A percentile compares a stretch with the other conserved stretches of the same genome.
Evolutionary conservation across 2,797 vertebrate genomes (phyloP).

Genomic region (Varecia variegata): DNA sequence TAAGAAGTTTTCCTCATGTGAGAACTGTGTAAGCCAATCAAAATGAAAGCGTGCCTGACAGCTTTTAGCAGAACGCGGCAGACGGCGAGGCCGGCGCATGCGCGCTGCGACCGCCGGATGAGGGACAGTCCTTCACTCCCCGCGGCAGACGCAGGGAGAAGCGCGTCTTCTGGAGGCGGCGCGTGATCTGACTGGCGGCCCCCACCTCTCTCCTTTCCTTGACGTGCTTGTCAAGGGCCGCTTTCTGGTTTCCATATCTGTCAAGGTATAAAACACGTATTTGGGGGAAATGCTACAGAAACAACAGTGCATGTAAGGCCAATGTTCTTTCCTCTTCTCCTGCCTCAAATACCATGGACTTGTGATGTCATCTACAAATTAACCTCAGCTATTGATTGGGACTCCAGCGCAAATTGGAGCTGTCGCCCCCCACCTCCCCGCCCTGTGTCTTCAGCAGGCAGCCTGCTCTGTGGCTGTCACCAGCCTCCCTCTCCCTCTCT

Average conservation of each 20-base stretch:
- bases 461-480: not conserved
- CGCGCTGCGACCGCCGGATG: not conserved
- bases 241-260: not conserved
- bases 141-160: not conserved
- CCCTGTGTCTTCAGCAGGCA: not conserved
- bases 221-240: not conserved
- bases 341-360: not conserved
- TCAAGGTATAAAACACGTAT: not conserved
- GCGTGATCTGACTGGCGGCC: not conserved
- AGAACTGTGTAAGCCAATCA: not conserved
- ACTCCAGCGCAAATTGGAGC: not conserved
- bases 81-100: not conserved
- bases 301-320: not conserved
- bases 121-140: not conserved
- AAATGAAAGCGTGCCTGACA: not conserved
- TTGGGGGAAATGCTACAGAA: not conserved
- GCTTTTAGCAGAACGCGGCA: not conserved
- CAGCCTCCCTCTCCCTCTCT: not conserved
- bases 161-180: not conserved
- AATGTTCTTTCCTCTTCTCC: not conserved
- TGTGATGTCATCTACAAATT: not conserved
- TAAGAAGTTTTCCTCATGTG: not conserved
- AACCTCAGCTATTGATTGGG: not conserved
- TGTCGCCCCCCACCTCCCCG: not conserved
- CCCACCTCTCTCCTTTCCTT: not conserved